Evolutionary conservation across 2,113 vertebrate genomes (phyloP).

Genomic region (Menidia beryllina): DNA sequence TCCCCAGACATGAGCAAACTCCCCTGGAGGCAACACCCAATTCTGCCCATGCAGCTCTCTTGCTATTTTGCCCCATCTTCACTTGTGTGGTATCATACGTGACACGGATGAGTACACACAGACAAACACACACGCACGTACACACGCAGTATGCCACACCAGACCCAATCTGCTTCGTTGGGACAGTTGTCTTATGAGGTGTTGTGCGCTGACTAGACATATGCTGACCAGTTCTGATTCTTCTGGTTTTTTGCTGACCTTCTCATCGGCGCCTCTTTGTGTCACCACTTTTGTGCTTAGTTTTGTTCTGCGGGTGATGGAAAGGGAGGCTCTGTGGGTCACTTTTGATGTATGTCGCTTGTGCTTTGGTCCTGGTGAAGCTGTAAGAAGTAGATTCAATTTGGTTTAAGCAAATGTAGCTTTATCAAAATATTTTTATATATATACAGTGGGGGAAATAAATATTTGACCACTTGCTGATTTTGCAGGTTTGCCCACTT

Average conservation of each 20-base stretch:
- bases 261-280: conserved; percentile 69
- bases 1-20: conserved; percentile 56
- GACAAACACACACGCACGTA: conserved; percentile 13
- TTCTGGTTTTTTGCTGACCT: conserved; percentile 75
- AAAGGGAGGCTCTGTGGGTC: conserved; percentile 21
- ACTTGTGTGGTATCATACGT: conserved; percentile 69
- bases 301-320: conserved; percentile 35
- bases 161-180: conserved; percentile 58
- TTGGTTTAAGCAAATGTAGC: background rate
- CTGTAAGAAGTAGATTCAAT: background rate
- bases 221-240: conserved; percentile 77
- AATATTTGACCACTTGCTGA: too few species aligned
- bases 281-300: conserved; percentile 72
- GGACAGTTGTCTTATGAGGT: conserved; percentile 78
- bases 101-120: conserved; percentile 54
- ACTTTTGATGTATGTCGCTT: conserved; percentile 14
- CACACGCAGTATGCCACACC: conserved; percentile 34
- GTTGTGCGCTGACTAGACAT: conserved; percentile 78
- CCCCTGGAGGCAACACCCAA: conserved; percentile 72
- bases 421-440: too few species aligned
- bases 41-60: conserved; percentile 80
- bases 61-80: conserved; percentile 75
- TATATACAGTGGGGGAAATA: too few species aligned
- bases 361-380: background rate
- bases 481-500: too few species aligned